Evolutionary conservation across 2,888 invertebrate genomes (phyloP).

Genomic region (Melinaea menophilus): DNA sequence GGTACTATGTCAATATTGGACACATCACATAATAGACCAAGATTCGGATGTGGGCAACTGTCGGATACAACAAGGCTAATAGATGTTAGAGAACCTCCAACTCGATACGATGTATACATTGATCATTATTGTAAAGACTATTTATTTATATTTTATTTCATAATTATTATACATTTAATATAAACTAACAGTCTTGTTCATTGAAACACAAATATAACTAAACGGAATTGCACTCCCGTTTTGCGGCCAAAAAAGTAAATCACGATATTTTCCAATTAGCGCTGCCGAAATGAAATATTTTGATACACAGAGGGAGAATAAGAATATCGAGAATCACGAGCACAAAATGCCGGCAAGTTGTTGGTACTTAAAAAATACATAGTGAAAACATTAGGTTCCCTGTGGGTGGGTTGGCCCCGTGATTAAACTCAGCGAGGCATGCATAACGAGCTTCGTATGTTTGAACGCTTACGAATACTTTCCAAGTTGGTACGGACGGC

Average conservation of each 20-base stretch:
- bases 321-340: constrained; percentile 36
- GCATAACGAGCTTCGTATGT: constrained; percentile 72
- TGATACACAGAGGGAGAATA: constrained; percentile 33
- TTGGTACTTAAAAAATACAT: constrained; percentile 72
- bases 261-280: constrained; percentile 42
- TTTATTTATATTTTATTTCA: neutral
- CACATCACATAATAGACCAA: constrained; percentile 54
- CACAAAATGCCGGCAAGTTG: constrained; percentile 46
- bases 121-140: constrained; percentile 3
- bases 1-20: constrained; percentile 72
- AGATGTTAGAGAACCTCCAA: constrained; percentile 57
- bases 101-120: constrained; percentile 43
- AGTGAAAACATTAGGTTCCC: constrained; percentile 71
- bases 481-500: constrained; percentile 52
- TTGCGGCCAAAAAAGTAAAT: constrained; percentile 26
- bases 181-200: too few species aligned
- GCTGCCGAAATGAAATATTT: constrained; percentile 41
- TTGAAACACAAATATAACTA: constrained; percentile 18
- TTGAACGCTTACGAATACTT: constrained; percentile 74
- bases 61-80: constrained; percentile 53
- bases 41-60: constrained; percentile 59
- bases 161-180: too few species aligned
- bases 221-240: constrained; percentile 19
- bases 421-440: constrained; percentile 75
- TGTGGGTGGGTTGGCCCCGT: constrained; percentile 62